Percentiles rank a stretch among this genome's conserved stretches.
Conservation (phyloP, 2,113 vertebrate genomes). For the Sylvietta virens region DNA sequence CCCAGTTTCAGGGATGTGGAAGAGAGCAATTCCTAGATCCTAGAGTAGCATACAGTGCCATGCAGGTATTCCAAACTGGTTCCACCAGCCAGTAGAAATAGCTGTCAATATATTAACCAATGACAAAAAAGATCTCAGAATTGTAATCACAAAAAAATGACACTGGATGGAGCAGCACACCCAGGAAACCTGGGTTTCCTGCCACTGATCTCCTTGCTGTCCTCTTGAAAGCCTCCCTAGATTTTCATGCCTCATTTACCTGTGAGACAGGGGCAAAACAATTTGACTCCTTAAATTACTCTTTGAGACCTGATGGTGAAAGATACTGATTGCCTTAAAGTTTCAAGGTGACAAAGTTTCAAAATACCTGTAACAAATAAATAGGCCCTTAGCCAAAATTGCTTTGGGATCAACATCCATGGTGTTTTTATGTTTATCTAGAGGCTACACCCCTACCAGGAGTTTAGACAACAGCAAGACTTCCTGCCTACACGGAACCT, state of each 20-base stretch:
- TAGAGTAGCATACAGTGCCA: neutral
- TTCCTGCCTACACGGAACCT: neutral
- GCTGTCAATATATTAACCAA: neutral
- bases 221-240: neutral
- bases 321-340: neutral
- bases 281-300: neutral
- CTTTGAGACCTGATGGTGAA: neutral
- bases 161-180: conserved; percentile 47
- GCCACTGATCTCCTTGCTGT: neutral
- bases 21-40: neutral
- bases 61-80: neutral
- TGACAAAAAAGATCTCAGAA: neutral
- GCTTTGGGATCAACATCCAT: neutral
- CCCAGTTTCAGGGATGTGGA: neutral
- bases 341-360: neutral
- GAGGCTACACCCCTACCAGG: neutral
- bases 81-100: neutral
- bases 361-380: neutral
- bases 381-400: neutral
- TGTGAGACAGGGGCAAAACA: neutral
- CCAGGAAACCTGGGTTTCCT: neutral
- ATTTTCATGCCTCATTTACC: neutral
- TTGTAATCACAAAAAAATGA: conserved; percentile 18
- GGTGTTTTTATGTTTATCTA: neutral
- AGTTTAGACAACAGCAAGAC: neutral